A percentile compares a stretch with the other conserved stretches of the same genome.
phyloP scores from a whole-genome alignment of 2,888 invertebrate species.

The Mellilla xanthometata region DNA sequence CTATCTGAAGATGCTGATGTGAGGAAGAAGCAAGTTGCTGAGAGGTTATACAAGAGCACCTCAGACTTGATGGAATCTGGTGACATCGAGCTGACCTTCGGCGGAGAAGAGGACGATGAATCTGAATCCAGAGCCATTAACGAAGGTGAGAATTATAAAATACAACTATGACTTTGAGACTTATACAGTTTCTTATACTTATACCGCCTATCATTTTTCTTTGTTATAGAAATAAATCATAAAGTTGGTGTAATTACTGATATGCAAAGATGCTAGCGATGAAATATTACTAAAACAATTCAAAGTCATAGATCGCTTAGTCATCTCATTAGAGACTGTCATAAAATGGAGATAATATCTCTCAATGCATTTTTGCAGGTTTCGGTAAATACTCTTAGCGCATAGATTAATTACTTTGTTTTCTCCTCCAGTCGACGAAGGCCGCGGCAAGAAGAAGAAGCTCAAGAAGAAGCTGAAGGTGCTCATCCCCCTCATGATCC shows the following conservation, averaged over 20 bases:
- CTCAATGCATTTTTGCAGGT: too few species aligned
- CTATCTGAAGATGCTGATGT: constrained; percentile 55
- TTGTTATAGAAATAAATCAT: too few species aligned
- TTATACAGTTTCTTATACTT: too few species aligned
- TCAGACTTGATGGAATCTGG: constrained; percentile 57
- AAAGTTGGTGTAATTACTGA: too few species aligned
- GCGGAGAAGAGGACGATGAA: constrained; percentile 49
- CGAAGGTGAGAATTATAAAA: constrained; percentile 45
- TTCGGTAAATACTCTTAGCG: too few species aligned
- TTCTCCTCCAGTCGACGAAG: constrained; percentile 59
- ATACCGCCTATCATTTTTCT: too few species aligned
- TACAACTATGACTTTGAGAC: too few species aligned
- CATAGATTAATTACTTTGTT: neutral
- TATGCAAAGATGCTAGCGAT: too few species aligned
- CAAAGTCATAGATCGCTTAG: too few species aligned
- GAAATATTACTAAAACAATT: too few species aligned
- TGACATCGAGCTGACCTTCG: constrained; percentile 65
- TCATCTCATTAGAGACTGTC: too few species aligned
- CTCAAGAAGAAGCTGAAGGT: constrained; percentile 76
- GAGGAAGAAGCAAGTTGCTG: constrained; percentile 58
- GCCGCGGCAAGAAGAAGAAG: constrained; percentile 90
- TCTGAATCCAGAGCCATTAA: constrained; percentile 59
- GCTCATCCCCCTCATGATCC: constrained; percentile 79
- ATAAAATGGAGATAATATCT: too few species aligned
- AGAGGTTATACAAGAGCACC: constrained; percentile 62